phyloP scores from a whole-genome alignment of 2,888 invertebrate species.

The Podotricha telesiphe region DNA sequence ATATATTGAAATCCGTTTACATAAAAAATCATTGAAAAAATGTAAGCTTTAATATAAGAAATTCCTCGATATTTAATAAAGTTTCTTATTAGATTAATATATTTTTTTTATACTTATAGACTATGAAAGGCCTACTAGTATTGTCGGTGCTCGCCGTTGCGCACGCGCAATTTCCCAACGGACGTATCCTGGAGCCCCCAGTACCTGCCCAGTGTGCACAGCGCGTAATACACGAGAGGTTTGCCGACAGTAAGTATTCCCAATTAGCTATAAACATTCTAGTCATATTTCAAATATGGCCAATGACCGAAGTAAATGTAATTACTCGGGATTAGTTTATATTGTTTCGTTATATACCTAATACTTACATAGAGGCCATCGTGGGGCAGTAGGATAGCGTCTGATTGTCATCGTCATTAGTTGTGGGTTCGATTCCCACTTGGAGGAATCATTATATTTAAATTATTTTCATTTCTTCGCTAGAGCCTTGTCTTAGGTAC shows the following conservation, averaged over 20 bases:
- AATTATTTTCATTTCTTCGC: too few relatives aligned
- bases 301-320: background rate
- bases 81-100: too few relatives aligned
- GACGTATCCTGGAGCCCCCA: slow-evolving; percentile 91
- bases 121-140: slow-evolving; percentile 66
- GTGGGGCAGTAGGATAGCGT: too few relatives aligned
- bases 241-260: slow-evolving; percentile 86
- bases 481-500: too few relatives aligned
- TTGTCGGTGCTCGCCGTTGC: slow-evolving; percentile 59
- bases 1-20: background rate
- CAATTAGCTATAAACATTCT: background rate
- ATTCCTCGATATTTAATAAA: too few relatives aligned
- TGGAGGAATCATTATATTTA: too few relatives aligned
- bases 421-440: too few relatives aligned
- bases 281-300: background rate
- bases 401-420: too few relatives aligned
- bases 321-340: background rate
- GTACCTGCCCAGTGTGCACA: slow-evolving; percentile 89
- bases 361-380: too few relatives aligned
- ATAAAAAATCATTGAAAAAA: background rate
- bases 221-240: slow-evolving; percentile 88
- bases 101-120: slow-evolving; percentile 56
- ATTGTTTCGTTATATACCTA: too few relatives aligned
- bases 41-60: too few relatives aligned
- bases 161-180: slow-evolving; percentile 89